phyloP scores from a whole-genome alignment of 2,797 vertebrate species.

The Myotis planiceps region DNA sequence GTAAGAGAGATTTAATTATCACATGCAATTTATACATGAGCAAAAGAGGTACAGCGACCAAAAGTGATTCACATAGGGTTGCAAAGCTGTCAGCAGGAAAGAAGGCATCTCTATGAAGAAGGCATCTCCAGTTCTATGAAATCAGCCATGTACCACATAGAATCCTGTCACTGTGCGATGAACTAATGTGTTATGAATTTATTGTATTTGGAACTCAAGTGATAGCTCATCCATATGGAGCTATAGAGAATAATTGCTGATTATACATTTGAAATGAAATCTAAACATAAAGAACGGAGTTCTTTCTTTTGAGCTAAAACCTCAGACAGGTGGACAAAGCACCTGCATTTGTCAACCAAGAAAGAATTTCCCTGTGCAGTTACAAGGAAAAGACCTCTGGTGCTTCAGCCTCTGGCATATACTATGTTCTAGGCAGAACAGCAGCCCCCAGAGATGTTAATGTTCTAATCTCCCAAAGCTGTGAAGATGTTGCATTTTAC shows the following conservation, averaged over 20 bases:
- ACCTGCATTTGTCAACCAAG: neutral
- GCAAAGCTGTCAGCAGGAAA: neutral
- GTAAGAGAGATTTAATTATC: neutral
- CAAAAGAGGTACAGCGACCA: neutral
- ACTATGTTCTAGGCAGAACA: neutral
- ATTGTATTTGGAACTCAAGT: neutral
- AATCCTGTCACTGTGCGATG: neutral
- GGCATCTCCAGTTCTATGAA: neutral
- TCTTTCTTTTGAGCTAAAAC: neutral
- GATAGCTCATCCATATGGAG: neutral
- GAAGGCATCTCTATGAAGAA: neutral
- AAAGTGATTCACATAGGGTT: neutral
- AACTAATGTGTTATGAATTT: neutral
- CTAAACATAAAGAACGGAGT: neutral
- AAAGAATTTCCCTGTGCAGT: neutral
- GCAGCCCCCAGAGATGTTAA: neutral
- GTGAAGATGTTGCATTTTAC: neutral
- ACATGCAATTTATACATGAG: neutral
- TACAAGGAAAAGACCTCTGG: neutral
- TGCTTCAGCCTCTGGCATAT: neutral
- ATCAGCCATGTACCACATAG: neutral
- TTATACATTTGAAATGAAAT: neutral
- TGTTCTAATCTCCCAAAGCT: neutral
- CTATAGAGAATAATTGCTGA: neutral
- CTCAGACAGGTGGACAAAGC: neutral